phyloP scores from a whole-genome alignment of 2,888 invertebrate genomes.

The Harpalus rubripes region DNA sequence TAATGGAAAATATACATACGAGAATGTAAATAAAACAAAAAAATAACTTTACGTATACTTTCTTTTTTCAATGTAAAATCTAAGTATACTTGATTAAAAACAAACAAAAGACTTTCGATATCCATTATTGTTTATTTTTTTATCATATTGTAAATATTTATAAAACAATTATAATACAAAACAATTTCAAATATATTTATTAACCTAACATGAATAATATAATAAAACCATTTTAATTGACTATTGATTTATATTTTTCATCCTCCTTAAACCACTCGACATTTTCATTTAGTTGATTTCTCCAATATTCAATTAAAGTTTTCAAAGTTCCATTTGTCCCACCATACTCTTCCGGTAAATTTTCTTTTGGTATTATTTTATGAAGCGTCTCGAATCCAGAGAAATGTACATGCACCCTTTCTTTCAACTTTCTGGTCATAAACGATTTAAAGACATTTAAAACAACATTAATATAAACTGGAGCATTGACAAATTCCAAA shows the following conservation, averaged over 20 bases:
- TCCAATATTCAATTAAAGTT: slow-evolving; percentile 78
- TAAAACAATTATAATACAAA: too few relatives aligned
- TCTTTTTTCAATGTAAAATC: too few relatives aligned
- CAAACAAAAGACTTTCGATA: too few relatives aligned
- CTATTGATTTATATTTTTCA: slow-evolving; percentile 76
- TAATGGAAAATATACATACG: too few relatives aligned
- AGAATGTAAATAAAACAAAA: too few relatives aligned
- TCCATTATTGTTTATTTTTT: too few relatives aligned
- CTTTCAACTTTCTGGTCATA: slow-evolving; percentile 81
- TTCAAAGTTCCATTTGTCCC: slow-evolving; percentile 77
- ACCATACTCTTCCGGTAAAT: slow-evolving; percentile 81
- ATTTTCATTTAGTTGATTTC: slow-evolving; percentile 75
- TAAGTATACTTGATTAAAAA: too few relatives aligned
- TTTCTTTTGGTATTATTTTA: slow-evolving; percentile 77
- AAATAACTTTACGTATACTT: too few relatives aligned
- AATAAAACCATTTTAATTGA: slow-evolving; percentile 10
- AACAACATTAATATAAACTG: slow-evolving; percentile 83
- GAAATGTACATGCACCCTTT: slow-evolving; percentile 80
- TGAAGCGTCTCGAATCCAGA: slow-evolving; percentile 76
- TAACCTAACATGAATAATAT: background rate
- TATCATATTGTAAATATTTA: too few relatives aligned
- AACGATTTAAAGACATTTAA: slow-evolving; percentile 83
- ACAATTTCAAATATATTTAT: too few relatives aligned
- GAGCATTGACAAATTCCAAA: slow-evolving; percentile 85
- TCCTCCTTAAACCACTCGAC: slow-evolving; percentile 78